Base-by-base conservation (phyloP, 2,797 vertebrate genomes). In the Falco biarmicus region DNA sequence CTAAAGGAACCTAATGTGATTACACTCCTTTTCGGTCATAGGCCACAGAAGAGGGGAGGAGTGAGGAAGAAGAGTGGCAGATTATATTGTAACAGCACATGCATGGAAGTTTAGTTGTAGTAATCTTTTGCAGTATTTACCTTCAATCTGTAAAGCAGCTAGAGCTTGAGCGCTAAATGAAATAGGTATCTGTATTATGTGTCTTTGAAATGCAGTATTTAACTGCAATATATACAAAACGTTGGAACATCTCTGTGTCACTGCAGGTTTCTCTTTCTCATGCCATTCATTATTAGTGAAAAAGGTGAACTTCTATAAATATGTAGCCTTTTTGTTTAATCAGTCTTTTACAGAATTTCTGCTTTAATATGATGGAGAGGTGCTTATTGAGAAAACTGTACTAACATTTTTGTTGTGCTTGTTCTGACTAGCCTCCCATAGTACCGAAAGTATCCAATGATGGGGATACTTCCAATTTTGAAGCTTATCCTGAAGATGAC, bases 381-480 rank as follows among this genome's bases (percentile, higher is more conserved):
- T 59, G 19, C 8, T 84, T 11, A 26, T 6, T 63, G 39, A 76
- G 45, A 25, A 74, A 89, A 57, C 14, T 7, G 9, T 51, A 39
- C 20, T 95, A 32, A 90, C 3, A 1, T 57, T 84, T 71, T 47
- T 83, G 6, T 82, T 90, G 19, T 94, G 9, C 18, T 54, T 77
- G 11, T 87, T 94, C 43, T 93, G 59, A 51, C 17, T 96, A 99
- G 99, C 99, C 99, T 68, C 99, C 99, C 41, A 99, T 99, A n/a
- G 96, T 99, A 65, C 99, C 99, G 2, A 99, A 99, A 93, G 98
- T 99, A 10, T 98, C 99, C 39, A 98, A 99, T 4, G 99, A 99
- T 22, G 99, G 99, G 0, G 99, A 99, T 97, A 99, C 99, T 5
- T 99, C 99, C 24, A 99, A 99, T 98, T 99, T 99, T 47, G 99